phyloP scores from a whole-genome alignment of 2,113 vertebrate genomes.

The Progne subis region DNA sequence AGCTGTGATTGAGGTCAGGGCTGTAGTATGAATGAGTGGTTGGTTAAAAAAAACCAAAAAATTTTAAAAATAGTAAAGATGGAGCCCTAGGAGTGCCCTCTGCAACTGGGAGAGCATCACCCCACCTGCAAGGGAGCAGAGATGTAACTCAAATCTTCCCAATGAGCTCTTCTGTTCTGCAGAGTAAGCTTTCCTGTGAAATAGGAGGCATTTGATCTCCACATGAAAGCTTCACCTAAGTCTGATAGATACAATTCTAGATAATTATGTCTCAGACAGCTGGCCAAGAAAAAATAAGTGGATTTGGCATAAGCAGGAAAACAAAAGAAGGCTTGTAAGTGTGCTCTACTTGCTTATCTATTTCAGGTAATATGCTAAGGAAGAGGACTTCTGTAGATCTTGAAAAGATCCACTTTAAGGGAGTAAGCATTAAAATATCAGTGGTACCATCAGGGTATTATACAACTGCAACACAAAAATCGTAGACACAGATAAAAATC shows the following conservation, averaged over 20 bases:
- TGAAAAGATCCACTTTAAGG: constrained; percentile 42
- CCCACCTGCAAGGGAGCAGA: not conserved
- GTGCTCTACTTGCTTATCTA: not conserved
- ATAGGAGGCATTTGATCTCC: constrained; percentile 2
- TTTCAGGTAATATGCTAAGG: constrained; percentile 45
- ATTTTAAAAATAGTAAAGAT: not conserved
- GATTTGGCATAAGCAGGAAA: constrained; percentile 12
- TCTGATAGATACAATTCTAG: not conserved
- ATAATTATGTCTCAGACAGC: not conserved
- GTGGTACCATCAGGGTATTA: constrained; percentile 42
- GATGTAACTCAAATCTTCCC: not conserved
- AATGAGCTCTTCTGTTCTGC: not conserved
- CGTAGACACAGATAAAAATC: constrained; percentile 45
- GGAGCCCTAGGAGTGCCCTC: not conserved
- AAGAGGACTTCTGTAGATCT: constrained; percentile 4
- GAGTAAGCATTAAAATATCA: constrained; percentile 59
- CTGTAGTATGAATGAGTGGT: not conserved
- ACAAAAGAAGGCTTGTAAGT: not conserved
- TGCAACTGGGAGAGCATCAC: not conserved
- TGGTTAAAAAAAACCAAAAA: not conserved
- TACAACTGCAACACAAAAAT: constrained; percentile 50
- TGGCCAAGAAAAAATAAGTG: not conserved
- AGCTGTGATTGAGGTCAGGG: not conserved
- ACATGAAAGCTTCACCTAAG: constrained; percentile 23
- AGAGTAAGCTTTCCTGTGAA: not conserved